phyloP scores from a whole-genome alignment of 2,113 vertebrate genomes.

The Steatornis caripensis region DNA sequence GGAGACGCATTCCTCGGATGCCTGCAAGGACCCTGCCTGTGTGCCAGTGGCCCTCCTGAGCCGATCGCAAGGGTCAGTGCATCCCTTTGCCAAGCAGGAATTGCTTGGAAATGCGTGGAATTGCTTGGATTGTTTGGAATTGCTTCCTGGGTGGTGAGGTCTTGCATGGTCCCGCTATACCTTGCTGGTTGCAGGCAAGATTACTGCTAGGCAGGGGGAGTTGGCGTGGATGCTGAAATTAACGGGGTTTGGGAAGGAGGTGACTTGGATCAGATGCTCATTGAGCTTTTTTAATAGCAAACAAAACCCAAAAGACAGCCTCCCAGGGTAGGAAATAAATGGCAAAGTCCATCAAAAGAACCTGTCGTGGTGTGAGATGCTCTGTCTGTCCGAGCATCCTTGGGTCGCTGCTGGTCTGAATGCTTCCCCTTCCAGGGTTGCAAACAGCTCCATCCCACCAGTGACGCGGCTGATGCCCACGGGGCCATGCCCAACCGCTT shows the following conservation, averaged over 20 bases:
- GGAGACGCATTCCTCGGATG: neutral
- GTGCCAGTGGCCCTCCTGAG: neutral
- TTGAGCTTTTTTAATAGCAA: neutral
- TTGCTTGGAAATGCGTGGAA: neutral
- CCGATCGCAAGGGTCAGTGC: neutral
- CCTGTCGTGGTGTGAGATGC: accelerated
- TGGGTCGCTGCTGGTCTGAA: neutral
- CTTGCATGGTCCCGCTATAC: accelerated
- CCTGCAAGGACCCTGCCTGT: neutral
- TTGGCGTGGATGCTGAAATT: neutral
- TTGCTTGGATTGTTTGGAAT: neutral
- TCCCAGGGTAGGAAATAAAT: neutral
- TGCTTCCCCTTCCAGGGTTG: neutral
- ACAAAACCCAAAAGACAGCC: neutral
- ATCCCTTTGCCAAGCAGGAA: neutral
- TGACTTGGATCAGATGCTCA: neutral
- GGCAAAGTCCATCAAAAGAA: neutral
- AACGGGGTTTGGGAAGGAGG: neutral
- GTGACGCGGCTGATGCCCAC: accelerated
- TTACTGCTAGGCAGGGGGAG: neutral
- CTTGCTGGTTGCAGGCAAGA: accelerated
- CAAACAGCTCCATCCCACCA: neutral
- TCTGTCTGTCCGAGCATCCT: neutral
- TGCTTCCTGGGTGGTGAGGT: neutral
- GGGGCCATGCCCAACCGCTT: neutral